phyloP scores from a whole-genome alignment of 2,113 vertebrate genomes.

The Camelus dromedarius region DNA sequence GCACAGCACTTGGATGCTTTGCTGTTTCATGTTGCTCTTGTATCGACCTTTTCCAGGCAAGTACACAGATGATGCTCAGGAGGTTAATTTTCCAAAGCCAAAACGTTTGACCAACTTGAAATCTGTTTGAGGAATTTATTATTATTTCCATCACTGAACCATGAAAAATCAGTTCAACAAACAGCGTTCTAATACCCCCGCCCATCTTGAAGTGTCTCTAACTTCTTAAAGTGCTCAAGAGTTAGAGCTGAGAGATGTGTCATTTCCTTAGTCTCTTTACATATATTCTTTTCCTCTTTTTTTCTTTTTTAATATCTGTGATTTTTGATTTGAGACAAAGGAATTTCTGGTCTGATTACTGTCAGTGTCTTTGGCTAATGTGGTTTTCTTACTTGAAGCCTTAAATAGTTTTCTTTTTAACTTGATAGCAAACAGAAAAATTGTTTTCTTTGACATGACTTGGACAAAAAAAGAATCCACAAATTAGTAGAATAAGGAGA shows the following conservation, averaged over 20 bases:
- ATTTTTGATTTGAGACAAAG: slow-evolving; percentile 43
- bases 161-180: slow-evolving; percentile 42
- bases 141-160: slow-evolving; percentile 35
- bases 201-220: background rate
- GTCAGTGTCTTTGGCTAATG: background rate
- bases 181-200: background rate
- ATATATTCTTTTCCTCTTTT: background rate
- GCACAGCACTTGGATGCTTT: background rate
- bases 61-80: slow-evolving; percentile 41
- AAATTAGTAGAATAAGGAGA: background rate
- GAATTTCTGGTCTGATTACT: slow-evolving; percentile 30
- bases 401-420: slow-evolving; percentile 53
- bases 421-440: slow-evolving; percentile 44
- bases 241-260: background rate
- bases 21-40: background rate
- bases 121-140: slow-evolving; percentile 58
- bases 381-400: background rate
- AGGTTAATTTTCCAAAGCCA: slow-evolving; percentile 57
- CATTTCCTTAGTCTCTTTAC: background rate
- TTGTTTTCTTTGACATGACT: slow-evolving; percentile 47
- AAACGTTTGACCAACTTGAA: slow-evolving; percentile 69
- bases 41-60: background rate
- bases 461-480: background rate
- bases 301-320: background rate
- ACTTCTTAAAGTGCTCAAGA: background rate